phyloP scores from a whole-genome alignment of 2,113 vertebrate species.

The Hiodon tergisus region DNA sequence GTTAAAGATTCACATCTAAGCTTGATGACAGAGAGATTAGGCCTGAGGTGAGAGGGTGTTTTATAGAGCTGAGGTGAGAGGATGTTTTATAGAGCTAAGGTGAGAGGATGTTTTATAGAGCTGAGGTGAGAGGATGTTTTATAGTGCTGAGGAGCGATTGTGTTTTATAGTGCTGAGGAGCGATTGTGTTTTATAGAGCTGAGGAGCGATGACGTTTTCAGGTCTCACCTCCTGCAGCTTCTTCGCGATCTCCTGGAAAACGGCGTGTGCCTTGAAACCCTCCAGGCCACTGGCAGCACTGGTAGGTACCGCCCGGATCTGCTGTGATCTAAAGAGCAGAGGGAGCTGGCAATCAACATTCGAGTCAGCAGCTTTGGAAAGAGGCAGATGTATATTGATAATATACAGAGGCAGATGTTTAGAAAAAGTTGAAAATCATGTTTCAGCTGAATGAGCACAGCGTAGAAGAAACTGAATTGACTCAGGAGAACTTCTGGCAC shows the following conservation, averaged over 20 bases:
- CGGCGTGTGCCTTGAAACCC: constrained; percentile 73
- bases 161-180: too few relatives aligned
- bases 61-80: too few relatives aligned
- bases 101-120: too few relatives aligned
- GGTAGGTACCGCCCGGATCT: constrained; percentile 61
- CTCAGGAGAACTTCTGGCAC: not conserved
- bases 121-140: too few relatives aligned
- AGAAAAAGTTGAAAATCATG: not conserved
- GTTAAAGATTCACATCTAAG: too few relatives aligned
- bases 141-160: too few relatives aligned
- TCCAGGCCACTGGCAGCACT: constrained; percentile 57
- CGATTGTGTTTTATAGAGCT: too few relatives aligned
- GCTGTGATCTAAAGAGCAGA: constrained; percentile 46
- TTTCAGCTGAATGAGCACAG: not conserved
- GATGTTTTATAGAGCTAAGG: too few relatives aligned
- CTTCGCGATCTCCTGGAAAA: constrained; percentile 92
- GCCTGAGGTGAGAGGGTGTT: too few relatives aligned
- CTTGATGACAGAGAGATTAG: too few relatives aligned
- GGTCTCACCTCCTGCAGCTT: constrained; percentile 74
- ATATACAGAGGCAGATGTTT: not conserved
- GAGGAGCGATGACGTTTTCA: not conserved
- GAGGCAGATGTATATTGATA: too few relatives aligned
- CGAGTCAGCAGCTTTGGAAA: not conserved
- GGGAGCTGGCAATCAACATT: not conserved
- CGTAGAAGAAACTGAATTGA: not conserved